These are phyloP conservation scores for Caenorhabditis latens DNA, from an alignment of 1,140 invertebrate species.

Conservation along the genomic window DNA sequence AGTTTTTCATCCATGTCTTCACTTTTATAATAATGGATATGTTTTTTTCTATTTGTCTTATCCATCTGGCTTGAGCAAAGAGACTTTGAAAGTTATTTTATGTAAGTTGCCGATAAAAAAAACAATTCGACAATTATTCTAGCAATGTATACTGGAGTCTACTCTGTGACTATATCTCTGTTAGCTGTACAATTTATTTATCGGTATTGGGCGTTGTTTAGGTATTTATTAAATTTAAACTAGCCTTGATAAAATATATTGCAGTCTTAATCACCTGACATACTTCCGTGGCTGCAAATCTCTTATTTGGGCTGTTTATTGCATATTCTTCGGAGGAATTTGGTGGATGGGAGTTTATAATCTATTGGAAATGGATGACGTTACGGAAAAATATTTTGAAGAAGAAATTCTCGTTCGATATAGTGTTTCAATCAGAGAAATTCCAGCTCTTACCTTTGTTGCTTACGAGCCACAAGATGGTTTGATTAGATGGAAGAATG, in stretches of 20 bases:
- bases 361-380: neutral
- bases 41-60: neutral
- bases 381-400: neutral
- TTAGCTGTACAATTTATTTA: too few species aligned
- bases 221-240: too few species aligned
- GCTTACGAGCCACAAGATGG: neutral
- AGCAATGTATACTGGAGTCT: neutral
- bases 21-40: neutral
- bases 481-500: neutral
- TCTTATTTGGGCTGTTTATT: neutral
- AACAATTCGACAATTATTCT: neutral
- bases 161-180: neutral
- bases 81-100: neutral
- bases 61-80: neutral
- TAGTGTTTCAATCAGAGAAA: neutral
- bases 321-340: neutral
- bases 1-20: neutral
- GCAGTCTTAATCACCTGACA: too few species aligned
- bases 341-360: neutral
- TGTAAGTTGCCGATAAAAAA: neutral
- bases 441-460: neutral
- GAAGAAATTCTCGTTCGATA: neutral
- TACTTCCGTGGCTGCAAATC: neutral
- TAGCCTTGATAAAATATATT: too few species aligned
- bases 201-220: too few species aligned